These are phyloP conservation scores for Drosophila murphyi DNA, from an alignment of 1,140 invertebrate genomes.

Conservation along the genomic window DNA sequence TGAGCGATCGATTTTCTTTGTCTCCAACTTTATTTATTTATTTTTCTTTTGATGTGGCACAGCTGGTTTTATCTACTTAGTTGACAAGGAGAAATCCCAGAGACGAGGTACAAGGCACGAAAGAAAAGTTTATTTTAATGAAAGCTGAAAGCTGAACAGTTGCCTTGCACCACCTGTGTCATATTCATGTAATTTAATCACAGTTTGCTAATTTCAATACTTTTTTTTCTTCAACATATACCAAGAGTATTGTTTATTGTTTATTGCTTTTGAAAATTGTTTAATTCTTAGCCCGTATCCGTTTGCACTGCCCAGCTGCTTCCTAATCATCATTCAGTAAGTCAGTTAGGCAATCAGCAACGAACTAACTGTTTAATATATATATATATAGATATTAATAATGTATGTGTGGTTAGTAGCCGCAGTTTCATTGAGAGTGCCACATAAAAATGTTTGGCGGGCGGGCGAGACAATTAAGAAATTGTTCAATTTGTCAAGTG, in stretches of 20 bases:
- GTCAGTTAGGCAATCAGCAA: neutral
- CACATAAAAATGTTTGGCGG: conserved; percentile 31
- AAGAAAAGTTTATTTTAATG: conserved; percentile 22
- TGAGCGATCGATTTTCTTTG: conserved; percentile 26
- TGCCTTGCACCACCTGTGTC: neutral
- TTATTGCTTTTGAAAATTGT: too few relatives aligned
- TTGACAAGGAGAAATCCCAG: conserved; percentile 5
- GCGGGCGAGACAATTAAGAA: conserved; percentile 46
- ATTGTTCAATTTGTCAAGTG: conserved; percentile 51
- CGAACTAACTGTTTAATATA: neutral
- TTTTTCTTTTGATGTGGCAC: conserved; percentile 21
- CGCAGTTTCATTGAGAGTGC: conserved; percentile 47
- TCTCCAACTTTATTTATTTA: conserved; percentile 8
- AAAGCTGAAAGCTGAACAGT: neutral
- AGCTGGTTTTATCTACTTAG: conserved; percentile 23
- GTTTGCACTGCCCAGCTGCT: too few relatives aligned
- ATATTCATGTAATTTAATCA: conserved; percentile 5
- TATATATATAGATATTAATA: conserved; percentile 16
- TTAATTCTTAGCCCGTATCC: neutral
- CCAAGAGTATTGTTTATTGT: too few relatives aligned
- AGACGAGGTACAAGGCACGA: conserved; percentile 9
- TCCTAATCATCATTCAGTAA: too few relatives aligned
- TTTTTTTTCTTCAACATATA: too few relatives aligned
- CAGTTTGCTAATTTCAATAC: neutral
- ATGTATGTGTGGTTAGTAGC: conserved; percentile 27